Base-by-base conservation (phyloP, 2,113 vertebrate species). In the Clinocottus analis region DNA sequence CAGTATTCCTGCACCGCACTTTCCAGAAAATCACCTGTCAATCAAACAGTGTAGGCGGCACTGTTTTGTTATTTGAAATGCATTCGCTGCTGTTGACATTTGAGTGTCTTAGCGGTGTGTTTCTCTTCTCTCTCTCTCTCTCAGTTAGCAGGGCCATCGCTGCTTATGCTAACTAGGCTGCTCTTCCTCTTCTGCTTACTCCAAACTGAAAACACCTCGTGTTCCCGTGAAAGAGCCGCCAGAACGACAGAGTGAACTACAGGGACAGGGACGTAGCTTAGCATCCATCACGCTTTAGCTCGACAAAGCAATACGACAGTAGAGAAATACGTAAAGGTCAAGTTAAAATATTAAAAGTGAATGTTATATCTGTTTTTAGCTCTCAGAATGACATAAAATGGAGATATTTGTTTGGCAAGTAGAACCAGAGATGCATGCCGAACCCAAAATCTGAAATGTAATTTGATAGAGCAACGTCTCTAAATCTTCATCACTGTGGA, bases 1-100 rank as follows among this genome's bases (percentile, higher is more conserved):
- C 55, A 61, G 80, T 61, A 68, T 71, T 63, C 59, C 76, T 77
- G 61, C 41, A 37, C 77, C 63, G 43, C 43, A 17, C 43, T 45
- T 47, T 79, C 43, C 75, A 73, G 55, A 65, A 65, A 76, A 65
- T 33, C 72, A 60, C 19, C 84, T 75, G 82, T 41, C 82, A 85
- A 51, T 89, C 85, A 87, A 47, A 65, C 45, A 7, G 79, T 49
- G 82, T 82, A 33, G 86, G 83, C 43, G 70, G 77, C 55, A 27
- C 59, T n/a, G 58, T 65, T 82, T 85, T 62, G 31, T 83, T 64
- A 49, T 67, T 53, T 76, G 14, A 79, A 59, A 72, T 77, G 58
- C 75, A 71, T 69, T 65, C 59, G 27, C 74, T 68, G 5, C 29
- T 45, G 69, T 51, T 78, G 84, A 61, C 64, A 64, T 72, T 59